Conservation (phyloP, 2,797 vertebrate species). For the Crocidura indochinensis region DNA sequence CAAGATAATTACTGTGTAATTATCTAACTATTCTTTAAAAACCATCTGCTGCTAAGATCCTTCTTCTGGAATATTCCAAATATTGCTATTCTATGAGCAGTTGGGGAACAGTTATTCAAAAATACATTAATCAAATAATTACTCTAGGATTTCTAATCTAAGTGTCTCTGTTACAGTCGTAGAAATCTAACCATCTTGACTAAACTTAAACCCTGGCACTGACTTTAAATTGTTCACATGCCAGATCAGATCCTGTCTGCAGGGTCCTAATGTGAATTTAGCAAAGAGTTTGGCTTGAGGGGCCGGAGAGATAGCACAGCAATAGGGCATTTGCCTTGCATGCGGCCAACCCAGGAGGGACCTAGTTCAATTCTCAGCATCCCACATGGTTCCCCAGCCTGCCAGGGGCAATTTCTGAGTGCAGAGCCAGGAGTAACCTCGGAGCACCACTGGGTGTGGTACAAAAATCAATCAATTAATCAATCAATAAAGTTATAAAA, state of each 20-base stretch:
- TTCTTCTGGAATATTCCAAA: constrained; percentile 65
- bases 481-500: too few relatives aligned
- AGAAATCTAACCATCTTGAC: constrained; percentile 23
- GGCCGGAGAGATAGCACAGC: too few relatives aligned
- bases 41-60: constrained; percentile 49
- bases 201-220: not conserved
- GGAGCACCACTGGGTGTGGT: too few relatives aligned
- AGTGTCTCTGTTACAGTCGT: not conserved
- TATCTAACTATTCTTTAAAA: constrained; percentile 57
- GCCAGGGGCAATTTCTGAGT: too few relatives aligned
- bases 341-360: too few relatives aligned
- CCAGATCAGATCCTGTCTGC: not conserved
- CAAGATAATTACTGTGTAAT: constrained; percentile 45
- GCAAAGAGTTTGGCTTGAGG: too few relatives aligned
- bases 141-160: constrained; percentile 17
- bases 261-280: not conserved
- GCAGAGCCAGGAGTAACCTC: too few relatives aligned
- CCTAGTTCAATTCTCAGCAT: too few relatives aligned
- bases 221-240: not conserved
- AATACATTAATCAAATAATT: constrained; percentile 61
- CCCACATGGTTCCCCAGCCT: too few relatives aligned
- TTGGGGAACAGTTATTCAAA: constrained; percentile 54
- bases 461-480: too few relatives aligned
- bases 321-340: too few relatives aligned
- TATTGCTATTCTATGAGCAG: constrained; percentile 50